Percentiles rank a stretch among this genome's conserved stretches.
These are phyloP conservation scores for Bambusicola thoracicus DNA, from an alignment of 2,113 vertebrate species.

Conservation along the genomic window DNA sequence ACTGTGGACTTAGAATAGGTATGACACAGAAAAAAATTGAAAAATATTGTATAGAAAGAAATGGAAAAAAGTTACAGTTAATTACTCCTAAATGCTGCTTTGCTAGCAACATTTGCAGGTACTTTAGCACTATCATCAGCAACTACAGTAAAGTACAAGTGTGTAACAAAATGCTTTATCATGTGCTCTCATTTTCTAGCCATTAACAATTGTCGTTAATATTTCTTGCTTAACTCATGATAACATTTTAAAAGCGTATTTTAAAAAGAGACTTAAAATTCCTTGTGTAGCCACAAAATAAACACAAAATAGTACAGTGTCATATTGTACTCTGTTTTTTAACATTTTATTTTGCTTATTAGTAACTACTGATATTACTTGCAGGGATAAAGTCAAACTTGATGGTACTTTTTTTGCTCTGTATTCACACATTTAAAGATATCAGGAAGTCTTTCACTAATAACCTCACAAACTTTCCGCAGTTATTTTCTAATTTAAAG, in stretches of 20 bases:
- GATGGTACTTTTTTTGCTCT: not conserved
- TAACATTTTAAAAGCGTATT: not conserved
- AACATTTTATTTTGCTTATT: not conserved
- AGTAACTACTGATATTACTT: not conserved
- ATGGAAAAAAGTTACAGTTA: not conserved
- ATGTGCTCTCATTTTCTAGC: not conserved
- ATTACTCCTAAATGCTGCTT: not conserved
- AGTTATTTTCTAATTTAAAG: not conserved
- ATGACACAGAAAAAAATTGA: not conserved
- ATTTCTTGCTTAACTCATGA: not conserved
- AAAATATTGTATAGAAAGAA: not conserved
- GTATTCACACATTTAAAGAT: not conserved
- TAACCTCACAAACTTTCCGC: not conserved
- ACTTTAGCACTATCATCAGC: not conserved
- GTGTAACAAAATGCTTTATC: not conserved
- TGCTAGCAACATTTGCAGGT: not conserved
- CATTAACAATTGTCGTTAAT: not conserved
- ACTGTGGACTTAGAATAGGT: not conserved
- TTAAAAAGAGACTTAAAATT: not conserved
- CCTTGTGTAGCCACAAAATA: not conserved
- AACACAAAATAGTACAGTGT: not conserved
- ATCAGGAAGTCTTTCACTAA: not conserved
- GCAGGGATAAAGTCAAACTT: not conserved
- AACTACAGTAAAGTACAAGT: not conserved
- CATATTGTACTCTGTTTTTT: not conserved